phyloP scores from a whole-genome alignment of 2,888 invertebrate species.

The Acanthosepion pharaonis region DNA sequence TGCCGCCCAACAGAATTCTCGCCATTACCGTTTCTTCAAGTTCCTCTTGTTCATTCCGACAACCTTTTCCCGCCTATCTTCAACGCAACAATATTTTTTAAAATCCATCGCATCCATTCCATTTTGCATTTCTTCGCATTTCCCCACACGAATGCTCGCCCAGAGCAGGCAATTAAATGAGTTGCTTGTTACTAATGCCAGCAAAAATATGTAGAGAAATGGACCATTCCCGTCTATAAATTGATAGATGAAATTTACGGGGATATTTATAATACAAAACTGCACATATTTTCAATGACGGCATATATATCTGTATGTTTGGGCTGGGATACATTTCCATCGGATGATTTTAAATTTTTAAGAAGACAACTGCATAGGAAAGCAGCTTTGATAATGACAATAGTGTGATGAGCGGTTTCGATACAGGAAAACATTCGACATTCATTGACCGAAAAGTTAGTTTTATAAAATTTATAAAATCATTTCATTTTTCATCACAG shows the following conservation, averaged over 20 bases:
- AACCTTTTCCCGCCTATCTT: not conserved
- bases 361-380: not conserved
- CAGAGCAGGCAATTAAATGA: not conserved
- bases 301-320: not conserved
- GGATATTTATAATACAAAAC: not conserved
- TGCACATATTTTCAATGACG: not conserved
- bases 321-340: not conserved
- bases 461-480: too few species aligned
- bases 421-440: too few species aligned
- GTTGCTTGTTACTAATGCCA: not conserved
- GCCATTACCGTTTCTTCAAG: not conserved
- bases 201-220: not conserved
- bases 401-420: too few species aligned
- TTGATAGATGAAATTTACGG: not conserved
- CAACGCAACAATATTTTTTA: not conserved
- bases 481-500: too few species aligned
- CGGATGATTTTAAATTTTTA: not conserved
- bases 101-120: not conserved
- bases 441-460: too few species aligned
- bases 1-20: too few species aligned
- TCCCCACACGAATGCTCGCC: not conserved
- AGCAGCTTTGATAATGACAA: too few species aligned
- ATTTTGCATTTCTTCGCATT: not conserved
- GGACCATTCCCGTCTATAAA: not conserved
- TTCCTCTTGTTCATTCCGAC: not conserved